Evolutionary conservation across 2,797 vertebrate genomes (phyloP).

Genomic region (Halcyon badia): DNA sequence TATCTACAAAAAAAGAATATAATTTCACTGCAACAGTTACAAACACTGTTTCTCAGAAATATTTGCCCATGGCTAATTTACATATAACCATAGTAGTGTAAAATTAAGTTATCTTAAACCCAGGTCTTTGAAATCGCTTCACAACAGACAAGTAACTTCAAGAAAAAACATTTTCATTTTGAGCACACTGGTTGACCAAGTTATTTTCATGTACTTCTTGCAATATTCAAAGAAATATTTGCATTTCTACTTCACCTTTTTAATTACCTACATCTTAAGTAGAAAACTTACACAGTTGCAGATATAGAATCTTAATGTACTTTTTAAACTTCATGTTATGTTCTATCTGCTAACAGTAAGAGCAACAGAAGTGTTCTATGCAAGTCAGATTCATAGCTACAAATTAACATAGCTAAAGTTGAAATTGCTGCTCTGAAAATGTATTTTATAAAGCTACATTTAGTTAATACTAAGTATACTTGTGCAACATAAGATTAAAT

Average conservation of each 20-base stretch:
- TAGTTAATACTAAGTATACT: not conserved
- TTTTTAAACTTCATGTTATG: not conserved
- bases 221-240: not conserved
- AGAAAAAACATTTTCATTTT: not conserved
- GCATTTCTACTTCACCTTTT: not conserved
- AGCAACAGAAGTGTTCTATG: not conserved
- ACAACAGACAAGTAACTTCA: not conserved
- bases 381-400: not conserved
- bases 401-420: not conserved
- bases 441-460: not conserved
- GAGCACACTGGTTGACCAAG: not conserved
- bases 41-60: not conserved
- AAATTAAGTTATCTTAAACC: not conserved
- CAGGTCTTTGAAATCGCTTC: not conserved
- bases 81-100: not conserved
- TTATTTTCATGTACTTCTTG: not conserved
- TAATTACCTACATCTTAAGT: not conserved
- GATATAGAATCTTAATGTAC: not conserved
- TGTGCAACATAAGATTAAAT: not conserved
- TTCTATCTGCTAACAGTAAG: not conserved
- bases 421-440: not conserved
- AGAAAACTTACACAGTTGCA: not conserved
- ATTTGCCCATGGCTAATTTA: not conserved
- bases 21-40: not conserved
- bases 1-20: not conserved